phyloP scores from a whole-genome alignment of 2,797 vertebrate genomes.

The Sparidentex hasta region DNA sequence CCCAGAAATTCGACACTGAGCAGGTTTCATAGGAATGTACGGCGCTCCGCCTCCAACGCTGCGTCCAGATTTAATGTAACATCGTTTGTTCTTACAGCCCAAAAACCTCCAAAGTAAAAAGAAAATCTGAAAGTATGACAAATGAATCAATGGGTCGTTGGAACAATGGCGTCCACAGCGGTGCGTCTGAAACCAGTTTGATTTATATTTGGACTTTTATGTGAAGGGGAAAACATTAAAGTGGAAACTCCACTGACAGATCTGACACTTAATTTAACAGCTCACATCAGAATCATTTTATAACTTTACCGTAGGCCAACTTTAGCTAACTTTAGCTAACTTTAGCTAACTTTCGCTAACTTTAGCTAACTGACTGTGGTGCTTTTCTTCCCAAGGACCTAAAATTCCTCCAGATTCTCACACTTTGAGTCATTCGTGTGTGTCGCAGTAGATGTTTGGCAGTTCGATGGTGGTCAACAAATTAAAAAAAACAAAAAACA shows the following conservation, averaged over 20 bases:
- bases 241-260: background rate
- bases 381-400: background rate
- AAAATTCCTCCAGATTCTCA: background rate
- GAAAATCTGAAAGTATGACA: no score
- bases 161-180: no score
- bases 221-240: background rate
- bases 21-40: no score
- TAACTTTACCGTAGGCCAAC: background rate
- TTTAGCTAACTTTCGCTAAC: background rate
- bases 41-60: no score
- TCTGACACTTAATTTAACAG: background rate
- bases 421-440: background rate
- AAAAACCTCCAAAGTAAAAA: no score
- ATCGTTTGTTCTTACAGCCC: no score
- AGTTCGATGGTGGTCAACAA: background rate
- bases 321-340: background rate
- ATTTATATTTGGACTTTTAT: conserved; percentile 23
- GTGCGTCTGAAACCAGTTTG: background rate
- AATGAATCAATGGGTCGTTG: no score
- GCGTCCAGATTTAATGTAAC: no score
- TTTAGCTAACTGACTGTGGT: background rate
- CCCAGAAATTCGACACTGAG: no score
- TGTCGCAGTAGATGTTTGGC: background rate
- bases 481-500: no score
- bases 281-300: background rate